phyloP scores from a whole-genome alignment of 2,113 vertebrate genomes.

The Picathartes gymnocephalus region DNA sequence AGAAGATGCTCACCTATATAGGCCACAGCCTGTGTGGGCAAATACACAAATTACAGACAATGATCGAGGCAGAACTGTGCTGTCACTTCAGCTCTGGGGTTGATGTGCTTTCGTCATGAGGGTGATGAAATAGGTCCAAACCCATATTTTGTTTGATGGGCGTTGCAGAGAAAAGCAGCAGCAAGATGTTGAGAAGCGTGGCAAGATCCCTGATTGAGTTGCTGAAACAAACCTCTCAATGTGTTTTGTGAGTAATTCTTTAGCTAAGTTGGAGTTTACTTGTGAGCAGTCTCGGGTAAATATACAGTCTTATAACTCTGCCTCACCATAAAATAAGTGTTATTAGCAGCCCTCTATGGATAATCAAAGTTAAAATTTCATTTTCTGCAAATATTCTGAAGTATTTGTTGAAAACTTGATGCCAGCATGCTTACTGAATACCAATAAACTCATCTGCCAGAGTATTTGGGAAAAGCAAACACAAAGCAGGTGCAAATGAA shows the following conservation, averaged over 20 bases:
- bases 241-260: not conserved
- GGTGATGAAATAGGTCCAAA: not conserved
- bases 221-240: not conserved
- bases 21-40: not conserved
- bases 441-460: not conserved
- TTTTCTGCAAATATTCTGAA: constrained; percentile 1
- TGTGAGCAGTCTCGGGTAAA: not conserved
- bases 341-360: not conserved
- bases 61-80: not conserved
- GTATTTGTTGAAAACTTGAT: not conserved
- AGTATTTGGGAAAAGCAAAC: constrained; percentile 29
- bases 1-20: not conserved
- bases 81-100: not conserved
- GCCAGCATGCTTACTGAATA: not conserved
- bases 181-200: not conserved
- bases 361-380: not conserved
- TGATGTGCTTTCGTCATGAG: not conserved
- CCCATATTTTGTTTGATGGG: not conserved
- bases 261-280: not conserved
- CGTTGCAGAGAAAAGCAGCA: not conserved
- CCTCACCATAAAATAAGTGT: not conserved
- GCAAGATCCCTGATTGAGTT: not conserved
- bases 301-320: not conserved
- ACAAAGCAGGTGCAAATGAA: constrained; percentile 27
- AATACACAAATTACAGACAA: not conserved